Base-by-base conservation (phyloP, 2,113 vertebrate species). In the Apistogramma diplotaenia region DNA sequence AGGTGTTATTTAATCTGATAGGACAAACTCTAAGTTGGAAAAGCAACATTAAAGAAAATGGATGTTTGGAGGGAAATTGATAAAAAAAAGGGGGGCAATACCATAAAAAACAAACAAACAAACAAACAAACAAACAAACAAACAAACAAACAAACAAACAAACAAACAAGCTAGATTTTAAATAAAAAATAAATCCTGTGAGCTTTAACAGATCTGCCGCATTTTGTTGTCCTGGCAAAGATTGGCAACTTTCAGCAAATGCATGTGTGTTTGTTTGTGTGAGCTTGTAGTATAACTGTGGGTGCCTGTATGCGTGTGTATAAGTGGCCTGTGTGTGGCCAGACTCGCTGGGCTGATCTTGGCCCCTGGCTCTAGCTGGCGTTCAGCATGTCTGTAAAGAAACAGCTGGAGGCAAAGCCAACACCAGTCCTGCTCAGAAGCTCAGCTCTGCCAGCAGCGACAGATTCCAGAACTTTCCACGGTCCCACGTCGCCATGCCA, bases 391-490 rank as follows among this genome's bases (percentile, higher is more conserved):
- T 93, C 93, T 94, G 92, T 93, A 92, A 92, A 95, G 93, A 94
- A 94, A 93, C 93, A 94, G 93, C 91, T 94, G 93, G 93, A 94
- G 94, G 94, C 94, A 94, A 94, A 94, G 93, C 93, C 94, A 95
- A 94, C 93, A 94, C 89, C 91, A 75, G 89, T 90, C 86, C 89
- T 65, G 86, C 92, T 93, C 90, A 91, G 83, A 88, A 89, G 93
- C 90, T 83, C 51, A 51, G 86, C 83, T 75, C 89, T 86, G 91
- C 93, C 93, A 92, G 91, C 90, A 90, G 92, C 91, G 94, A 94
- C 94, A 94, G 91, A 94, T 94, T 93, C 93, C 94, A 95, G 92
- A 94, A 94, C 92, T 95, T 95, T 95, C 94, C 94, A 93, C 83
- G 86, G 92, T 85, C 88, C 90, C 7, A 61, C 72, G 89, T 90